Conservation (phyloP, 2,888 invertebrate genomes). For the Neoitamus cyanurus region DNA sequence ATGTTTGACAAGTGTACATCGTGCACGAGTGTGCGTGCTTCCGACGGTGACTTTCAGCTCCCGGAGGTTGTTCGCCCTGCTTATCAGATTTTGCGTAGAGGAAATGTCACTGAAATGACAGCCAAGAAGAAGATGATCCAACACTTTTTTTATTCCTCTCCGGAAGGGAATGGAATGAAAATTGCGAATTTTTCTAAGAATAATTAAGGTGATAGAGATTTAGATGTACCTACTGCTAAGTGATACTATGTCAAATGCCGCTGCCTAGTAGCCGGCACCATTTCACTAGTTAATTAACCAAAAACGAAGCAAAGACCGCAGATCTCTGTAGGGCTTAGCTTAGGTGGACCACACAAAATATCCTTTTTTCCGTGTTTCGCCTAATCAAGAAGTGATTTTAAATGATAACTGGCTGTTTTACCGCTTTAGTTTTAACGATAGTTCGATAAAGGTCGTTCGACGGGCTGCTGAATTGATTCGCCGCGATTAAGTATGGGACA, state of each 20-base stretch:
- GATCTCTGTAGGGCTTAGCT: not conserved
- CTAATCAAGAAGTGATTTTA: conserved; percentile 14
- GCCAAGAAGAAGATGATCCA: conserved; percentile 25
- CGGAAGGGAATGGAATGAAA: not conserved
- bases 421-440: not conserved
- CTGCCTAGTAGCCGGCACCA: not conserved
- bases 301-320: not conserved
- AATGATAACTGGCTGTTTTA: not conserved
- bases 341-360: not conserved
- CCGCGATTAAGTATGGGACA: conserved; percentile 31
- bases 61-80: not conserved
- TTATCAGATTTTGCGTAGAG: conserved; percentile 27
- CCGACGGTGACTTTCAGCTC: not conserved
- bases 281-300: conserved; percentile 19
- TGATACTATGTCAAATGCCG: not conserved
- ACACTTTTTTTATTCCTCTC: not conserved
- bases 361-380: not conserved
- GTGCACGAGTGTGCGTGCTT: not conserved
- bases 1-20: not conserved
- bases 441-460: not conserved
- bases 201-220: not conserved
- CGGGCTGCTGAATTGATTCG: not conserved
- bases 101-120: conserved; percentile 26
- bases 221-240: conserved; percentile 10
- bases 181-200: not conserved